A percentile compares a stretch with the other conserved stretches of the same genome.
Conservation (phyloP, 1,140 invertebrate species). For the Periplaneta americana region DNA sequence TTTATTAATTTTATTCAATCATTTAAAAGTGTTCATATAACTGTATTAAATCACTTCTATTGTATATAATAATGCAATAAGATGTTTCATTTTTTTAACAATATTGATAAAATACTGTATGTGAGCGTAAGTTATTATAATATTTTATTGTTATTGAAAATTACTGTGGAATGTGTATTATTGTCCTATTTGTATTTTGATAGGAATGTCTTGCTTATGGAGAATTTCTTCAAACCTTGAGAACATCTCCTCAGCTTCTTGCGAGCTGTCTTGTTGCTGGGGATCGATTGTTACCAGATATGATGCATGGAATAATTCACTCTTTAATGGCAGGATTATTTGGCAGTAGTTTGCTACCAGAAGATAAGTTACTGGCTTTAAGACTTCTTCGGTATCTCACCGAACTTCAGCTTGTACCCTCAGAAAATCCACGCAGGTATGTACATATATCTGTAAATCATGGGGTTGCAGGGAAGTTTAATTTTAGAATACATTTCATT, state of each 20-base stretch:
- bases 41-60: too few species aligned
- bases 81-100: too few species aligned
- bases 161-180: conserved; percentile 9
- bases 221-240: conserved; percentile 70
- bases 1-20: too few species aligned
- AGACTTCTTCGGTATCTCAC: conserved; percentile 76
- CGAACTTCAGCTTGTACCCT: conserved; percentile 72
- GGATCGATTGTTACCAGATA: conserved; percentile 56
- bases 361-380: conserved; percentile 76
- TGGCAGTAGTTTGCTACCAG: conserved; percentile 69
- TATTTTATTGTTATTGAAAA: neutral
- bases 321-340: conserved; percentile 79
- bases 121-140: too few species aligned
- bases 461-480: too few species aligned
- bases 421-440: conserved; percentile 75
- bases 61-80: too few species aligned
- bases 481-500: too few species aligned
- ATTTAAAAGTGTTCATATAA: too few species aligned
- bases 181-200: conserved; percentile 25
- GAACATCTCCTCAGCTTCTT: conserved; percentile 73
- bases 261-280: conserved; percentile 75
- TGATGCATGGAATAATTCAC: conserved; percentile 59
- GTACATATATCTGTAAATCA: too few species aligned
- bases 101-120: too few species aligned
- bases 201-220: conserved; percentile 71